A percentile compares a stretch with the other conserved stretches of the same genome.
phyloP scores from a whole-genome alignment of 2,113 vertebrate genomes.

The Oceanodroma tethys region DNA sequence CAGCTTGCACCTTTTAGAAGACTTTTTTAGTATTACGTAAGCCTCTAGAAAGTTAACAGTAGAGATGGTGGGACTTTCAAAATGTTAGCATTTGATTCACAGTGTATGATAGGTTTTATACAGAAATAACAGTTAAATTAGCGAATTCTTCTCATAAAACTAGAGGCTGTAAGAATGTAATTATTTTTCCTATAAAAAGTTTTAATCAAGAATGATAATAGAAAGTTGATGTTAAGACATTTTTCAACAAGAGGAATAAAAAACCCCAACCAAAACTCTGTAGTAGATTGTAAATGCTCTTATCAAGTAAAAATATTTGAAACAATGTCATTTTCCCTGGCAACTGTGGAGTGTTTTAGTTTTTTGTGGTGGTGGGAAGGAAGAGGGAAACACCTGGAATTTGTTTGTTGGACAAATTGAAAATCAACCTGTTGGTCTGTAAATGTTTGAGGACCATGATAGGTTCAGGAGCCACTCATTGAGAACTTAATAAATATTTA shows the following conservation, averaged over 20 bases:
- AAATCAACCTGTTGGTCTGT: slow-evolving; percentile 9
- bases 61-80: background rate
- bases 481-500: background rate
- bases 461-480: background rate
- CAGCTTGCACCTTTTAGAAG: background rate
- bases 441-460: background rate
- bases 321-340: background rate
- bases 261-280: background rate
- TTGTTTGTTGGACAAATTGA: slow-evolving; percentile 3
- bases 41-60: background rate
- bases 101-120: background rate
- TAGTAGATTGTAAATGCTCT: background rate
- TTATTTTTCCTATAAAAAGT: background rate
- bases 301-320: slow-evolving; percentile 8
- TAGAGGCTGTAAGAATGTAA: background rate
- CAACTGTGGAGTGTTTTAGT: background rate
- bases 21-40: background rate
- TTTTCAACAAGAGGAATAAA: background rate
- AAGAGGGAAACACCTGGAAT: slow-evolving; percentile 55
- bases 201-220: background rate
- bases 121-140: background rate
- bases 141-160: background rate
- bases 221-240: background rate
- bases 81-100: background rate
- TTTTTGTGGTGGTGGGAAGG: background rate